Evolutionary conservation across 2,888 invertebrate species (phyloP), one percentile per base, ranked within the genome.

Genomic region (Drosophila differens): DNA sequence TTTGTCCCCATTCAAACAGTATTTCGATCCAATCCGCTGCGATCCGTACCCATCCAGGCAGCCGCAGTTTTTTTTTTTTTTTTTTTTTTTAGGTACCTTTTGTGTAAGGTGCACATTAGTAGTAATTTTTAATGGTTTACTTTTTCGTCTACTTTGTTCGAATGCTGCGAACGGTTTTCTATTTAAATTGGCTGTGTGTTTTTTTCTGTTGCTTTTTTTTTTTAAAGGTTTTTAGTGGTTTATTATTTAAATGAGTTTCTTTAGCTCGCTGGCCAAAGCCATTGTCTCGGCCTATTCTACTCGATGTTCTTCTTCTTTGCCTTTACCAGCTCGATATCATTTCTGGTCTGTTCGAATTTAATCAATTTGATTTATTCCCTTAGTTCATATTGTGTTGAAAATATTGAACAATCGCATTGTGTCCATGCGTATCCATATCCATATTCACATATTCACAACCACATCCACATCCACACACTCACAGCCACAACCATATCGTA

Each of bases 81-180:
- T 30, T 7, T 25, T 54, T 37, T 28, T 39, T 39, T 41, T 51
- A 35, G 57, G 49, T 66, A 61, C 64, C 73, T 70, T 75, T 80
- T 84, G 83, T 91, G 88, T 91, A 91, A 92, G 91, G 90, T 91
- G 92, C 91, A 92, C 90, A 92, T 92, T 92, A 92, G 91, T 87
- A 91, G 86, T 92, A 91, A 92, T 91, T 91, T 92, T 91, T 92
- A 92, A 92, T 92, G 92, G 90, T 81, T 90, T 90, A 87, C 91
- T 91, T 90, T 91, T 87, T 81, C 76, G 85, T 87, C 79, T 67
- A 83, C 64, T 83, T 84, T 85, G 85, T 89, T 80, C 74, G 86
- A 76, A 61, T 60, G 75, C 77, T 70, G 67, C 71, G 62, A 82
- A 83, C 82, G 76, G 81, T 76, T 81, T 79, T 79, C 61, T 86